Evolutionary conservation across 1,140 invertebrate genomes (phyloP).

Genomic region (Arion vulgaris): DNA sequence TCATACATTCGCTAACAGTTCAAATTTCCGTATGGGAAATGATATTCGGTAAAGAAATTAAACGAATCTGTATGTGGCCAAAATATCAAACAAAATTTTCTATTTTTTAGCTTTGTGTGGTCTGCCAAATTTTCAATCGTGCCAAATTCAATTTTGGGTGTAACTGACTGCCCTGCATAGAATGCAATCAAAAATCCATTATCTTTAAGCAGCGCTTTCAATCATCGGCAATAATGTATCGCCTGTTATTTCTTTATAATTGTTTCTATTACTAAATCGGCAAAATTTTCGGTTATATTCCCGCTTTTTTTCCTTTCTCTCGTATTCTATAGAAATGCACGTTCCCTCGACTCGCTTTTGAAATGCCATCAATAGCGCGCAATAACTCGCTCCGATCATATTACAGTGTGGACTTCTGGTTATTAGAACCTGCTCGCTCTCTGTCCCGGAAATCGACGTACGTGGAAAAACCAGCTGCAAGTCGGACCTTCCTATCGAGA

Average conservation of each 20-base stretch:
- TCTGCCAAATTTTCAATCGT: conserved; percentile 33
- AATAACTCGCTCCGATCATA: neutral
- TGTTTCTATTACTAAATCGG: conserved; percentile 33
- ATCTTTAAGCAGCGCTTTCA: conserved; percentile 28
- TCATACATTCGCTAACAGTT: conserved; percentile 29
- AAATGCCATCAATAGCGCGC: neutral
- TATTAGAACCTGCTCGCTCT: neutral
- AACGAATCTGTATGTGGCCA: conserved; percentile 33
- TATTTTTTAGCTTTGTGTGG: neutral
- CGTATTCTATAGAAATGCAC: neutral
- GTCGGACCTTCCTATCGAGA: neutral
- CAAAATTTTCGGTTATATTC: neutral
- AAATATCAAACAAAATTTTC: conserved; percentile 33
- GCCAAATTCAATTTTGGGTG: conserved; percentile 34
- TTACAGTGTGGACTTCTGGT: neutral
- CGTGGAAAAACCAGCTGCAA: conserved; percentile 5
- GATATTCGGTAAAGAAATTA: conserved; percentile 36
- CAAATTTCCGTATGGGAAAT: conserved; percentile 36
- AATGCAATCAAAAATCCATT: conserved; percentile 20
- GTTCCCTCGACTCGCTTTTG: conserved; percentile 5
- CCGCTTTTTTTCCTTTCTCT: neutral
- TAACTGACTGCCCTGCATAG: neutral
- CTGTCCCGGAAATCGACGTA: conserved; percentile 4
- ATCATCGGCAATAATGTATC: conserved; percentile 27
- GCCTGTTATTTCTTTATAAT: conserved; percentile 36